Conservation (phyloP, 2,797 vertebrate species). For the Mus caroli region DNA sequence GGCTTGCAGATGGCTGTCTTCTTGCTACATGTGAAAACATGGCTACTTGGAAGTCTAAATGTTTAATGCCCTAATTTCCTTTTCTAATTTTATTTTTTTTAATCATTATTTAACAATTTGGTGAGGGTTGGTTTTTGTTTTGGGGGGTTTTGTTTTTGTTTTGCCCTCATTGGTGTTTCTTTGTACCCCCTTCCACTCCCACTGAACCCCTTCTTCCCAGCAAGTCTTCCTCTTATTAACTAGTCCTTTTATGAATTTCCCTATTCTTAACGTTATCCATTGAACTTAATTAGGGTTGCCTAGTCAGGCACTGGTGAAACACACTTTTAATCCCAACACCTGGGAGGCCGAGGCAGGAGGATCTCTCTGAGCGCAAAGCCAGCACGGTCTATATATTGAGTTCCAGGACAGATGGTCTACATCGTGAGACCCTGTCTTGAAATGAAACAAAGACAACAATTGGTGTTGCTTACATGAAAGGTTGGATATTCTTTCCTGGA, state of each 20-base stretch:
- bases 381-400: not conserved
- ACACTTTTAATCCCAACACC: not conserved
- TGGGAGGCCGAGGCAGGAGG: no score
- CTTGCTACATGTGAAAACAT: not conserved
- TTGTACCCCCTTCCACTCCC: not conserved
- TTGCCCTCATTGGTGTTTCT: not conserved
- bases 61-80: not conserved
- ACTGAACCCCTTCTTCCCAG: not conserved
- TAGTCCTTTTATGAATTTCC: not conserved
- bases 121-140: not conserved
- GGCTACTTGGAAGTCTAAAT: not conserved
- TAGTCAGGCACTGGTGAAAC: not conserved
- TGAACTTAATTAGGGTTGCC: not conserved
- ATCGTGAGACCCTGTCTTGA: not conserved
- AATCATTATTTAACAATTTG: not conserved
- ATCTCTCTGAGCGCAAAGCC: not conserved
- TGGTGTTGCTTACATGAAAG: not conserved
- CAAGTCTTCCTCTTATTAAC: not conserved
- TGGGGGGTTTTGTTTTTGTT: not conserved
- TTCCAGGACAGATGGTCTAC: not conserved
- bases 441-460: not conserved
- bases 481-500: not conserved
- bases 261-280: not conserved
- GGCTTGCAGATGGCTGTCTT: not conserved
- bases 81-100: not conserved